Percentiles rank a stretch among this genome's conserved stretches.
phyloP scores from a whole-genome alignment of 2,888 invertebrate species.

The Zaprionus bogoriensis region DNA sequence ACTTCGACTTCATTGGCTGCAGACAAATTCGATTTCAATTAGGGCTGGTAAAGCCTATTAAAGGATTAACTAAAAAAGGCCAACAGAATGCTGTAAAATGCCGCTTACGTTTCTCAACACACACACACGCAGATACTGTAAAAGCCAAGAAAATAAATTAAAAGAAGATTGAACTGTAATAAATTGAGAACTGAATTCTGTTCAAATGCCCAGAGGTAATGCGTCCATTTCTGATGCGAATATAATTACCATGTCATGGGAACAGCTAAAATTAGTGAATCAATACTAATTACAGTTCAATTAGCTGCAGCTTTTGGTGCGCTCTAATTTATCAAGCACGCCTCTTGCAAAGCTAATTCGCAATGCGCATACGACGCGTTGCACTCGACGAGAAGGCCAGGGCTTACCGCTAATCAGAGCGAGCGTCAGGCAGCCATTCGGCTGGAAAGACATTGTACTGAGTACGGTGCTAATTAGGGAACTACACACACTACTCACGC shows the following conservation, averaged over 20 bases:
- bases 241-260: not conserved
- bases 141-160: too few relatives aligned
- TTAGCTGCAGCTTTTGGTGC: not conserved
- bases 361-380: slow-evolving; percentile 30
- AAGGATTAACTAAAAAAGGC: slow-evolving; percentile 9
- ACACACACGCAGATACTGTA: too few relatives aligned
- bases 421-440: not conserved
- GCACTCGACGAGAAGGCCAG: slow-evolving; percentile 5
- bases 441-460: not conserved
- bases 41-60: slow-evolving; percentile 2
- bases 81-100: not conserved
- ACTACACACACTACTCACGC: not conserved
- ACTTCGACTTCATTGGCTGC: not conserved
- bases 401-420: slow-evolving; percentile 12
- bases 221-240: not conserved
- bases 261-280: not conserved
- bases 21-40: slow-evolving; percentile 7
- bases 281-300: slow-evolving; percentile 5
- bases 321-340: not conserved
- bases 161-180: too few relatives aligned
- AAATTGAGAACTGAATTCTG: too few relatives aligned
- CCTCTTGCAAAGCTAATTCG: slow-evolving; percentile 3
- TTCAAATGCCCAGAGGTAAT: not conserved
- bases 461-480: not conserved
- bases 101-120: not conserved